Conservation (phyloP, 2,113 vertebrate genomes). For the Orientallactaga bullata region DNA sequence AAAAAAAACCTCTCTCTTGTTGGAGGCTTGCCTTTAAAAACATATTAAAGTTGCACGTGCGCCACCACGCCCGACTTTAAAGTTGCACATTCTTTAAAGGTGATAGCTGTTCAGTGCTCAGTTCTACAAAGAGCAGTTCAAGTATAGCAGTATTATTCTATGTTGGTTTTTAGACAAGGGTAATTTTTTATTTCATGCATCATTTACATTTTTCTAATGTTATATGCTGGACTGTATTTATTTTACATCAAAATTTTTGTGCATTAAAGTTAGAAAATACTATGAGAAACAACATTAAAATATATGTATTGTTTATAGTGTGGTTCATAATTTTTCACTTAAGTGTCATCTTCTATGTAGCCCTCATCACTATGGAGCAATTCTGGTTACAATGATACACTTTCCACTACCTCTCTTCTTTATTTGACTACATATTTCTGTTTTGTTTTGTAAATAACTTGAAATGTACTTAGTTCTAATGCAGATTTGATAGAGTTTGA, state of each 20-base stretch:
- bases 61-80: no score
- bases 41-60: no score
- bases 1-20: no score
- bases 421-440: no score
- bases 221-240: background rate
- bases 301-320: background rate
- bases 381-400: no score
- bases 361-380: background rate
- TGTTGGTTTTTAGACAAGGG: conserved; percentile 20
- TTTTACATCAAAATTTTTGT: background rate
- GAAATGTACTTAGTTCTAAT: background rate
- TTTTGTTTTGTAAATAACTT: background rate
- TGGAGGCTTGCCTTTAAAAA: conserved; percentile 35
- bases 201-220: conserved; percentile 65
- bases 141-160: background rate
- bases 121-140: conserved; percentile 57
- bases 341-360: background rate
- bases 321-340: background rate
- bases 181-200: conserved; percentile 26
- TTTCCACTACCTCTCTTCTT: no score
- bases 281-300: background rate
- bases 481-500: background rate
- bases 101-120: conserved; percentile 30
- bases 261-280: background rate
- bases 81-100: conserved; percentile 52